Base-by-base conservation (phyloP, 2,797 vertebrate species). In the Macroramphosus scolopax region DNA sequence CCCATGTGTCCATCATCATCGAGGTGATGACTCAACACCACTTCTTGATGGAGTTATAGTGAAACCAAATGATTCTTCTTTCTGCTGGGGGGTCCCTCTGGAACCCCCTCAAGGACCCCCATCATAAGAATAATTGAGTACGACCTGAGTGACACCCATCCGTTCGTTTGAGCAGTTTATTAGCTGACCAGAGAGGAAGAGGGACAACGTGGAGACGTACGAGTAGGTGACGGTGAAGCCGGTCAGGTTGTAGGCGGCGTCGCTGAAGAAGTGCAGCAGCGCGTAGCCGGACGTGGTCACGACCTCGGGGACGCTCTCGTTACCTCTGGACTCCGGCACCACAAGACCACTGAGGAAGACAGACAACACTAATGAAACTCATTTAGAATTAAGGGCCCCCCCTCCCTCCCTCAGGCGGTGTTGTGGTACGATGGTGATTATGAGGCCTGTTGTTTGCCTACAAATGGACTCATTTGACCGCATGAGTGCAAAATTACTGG, bases 231-330 rank as follows among this genome's bases (percentile, higher is more conserved):
- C 93, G 90, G 92, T 95, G 83, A 98, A 98, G 52, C 95, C 95
- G 2, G 95, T 98, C 71, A 98, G 86, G 78, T 97, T 97, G 82
- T 98, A 97, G 28, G 95, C 94, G 11, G 95, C 95, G 1, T 98
- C 95, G 1, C 95, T 98, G 74, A 97, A 97, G 87, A 98, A 98
- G 83, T 97, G 94, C 5, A 98, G 90, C 38, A 98, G 85, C 22
- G 91, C 89, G 18, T 90, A 96, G 18, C 95, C 94, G 3, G 94
- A 96, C 13, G 90, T 91, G 10, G 92, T 89, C 31, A 92, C 89
- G 2, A 97, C 94, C 72, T 97, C 95, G 0, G 95, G 95, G 3
- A 96, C 87, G 0, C 93, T 92, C 73, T 94, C 93, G 0, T 95
- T 94, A 60, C 88, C 82, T 3, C 93, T 85, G 44, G 69, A 82